Base-by-base conservation (phyloP, 2,888 invertebrate genomes). In the Hypercompe scribonia region DNA sequence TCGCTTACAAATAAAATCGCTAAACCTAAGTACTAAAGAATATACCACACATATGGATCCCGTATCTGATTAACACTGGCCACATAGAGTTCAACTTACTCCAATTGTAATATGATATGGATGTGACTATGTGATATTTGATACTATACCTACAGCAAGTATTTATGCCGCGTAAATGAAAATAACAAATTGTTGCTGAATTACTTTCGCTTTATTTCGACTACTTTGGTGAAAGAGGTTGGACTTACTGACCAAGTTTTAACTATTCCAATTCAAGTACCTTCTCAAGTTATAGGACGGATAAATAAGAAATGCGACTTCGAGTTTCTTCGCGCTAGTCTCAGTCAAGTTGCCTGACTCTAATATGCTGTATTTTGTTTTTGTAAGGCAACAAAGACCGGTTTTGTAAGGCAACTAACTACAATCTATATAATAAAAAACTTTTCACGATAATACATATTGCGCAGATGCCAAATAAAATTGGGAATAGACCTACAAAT, bases 81-180 rank as follows among this genome's bases (percentile, higher is more conserved):
- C 63, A 75, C 72, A 58, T 65, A 54, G 66, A 72, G 79, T 36
- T 61, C 77, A 54, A 64, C 71, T 71, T 68, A 75, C 71, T 8
- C 58, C 28, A 46, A 58, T 68, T 31, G 82, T 72, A 82, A 84
- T 74, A 15, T 3, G 74, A 82, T 84, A 77, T 34, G 64, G 74
- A 81, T 77, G 76, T 74, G 50, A 72, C 68, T 50, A 67, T 54
- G 13, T 61, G 75, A 74, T 34, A 79, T 72, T 63, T 66, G 70
- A 83, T 74, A 74, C 65, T 34, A 1, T 21, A n/a, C n/a, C n/a
- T n/a, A 33, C 1, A 63, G 31, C 13, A 61, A 61, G 28, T 15
- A 18, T 61, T 31, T 5, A 18, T 58, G 18, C 31, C 15, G 15
- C 28, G 15, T 61, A 4, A 18, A 28, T 15, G 15, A 0, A 61